Evolutionary conservation across 2,888 invertebrate species (phyloP), one percentile per base, ranked within the genome.

Genomic region (Eupithecia insigniata): DNA sequence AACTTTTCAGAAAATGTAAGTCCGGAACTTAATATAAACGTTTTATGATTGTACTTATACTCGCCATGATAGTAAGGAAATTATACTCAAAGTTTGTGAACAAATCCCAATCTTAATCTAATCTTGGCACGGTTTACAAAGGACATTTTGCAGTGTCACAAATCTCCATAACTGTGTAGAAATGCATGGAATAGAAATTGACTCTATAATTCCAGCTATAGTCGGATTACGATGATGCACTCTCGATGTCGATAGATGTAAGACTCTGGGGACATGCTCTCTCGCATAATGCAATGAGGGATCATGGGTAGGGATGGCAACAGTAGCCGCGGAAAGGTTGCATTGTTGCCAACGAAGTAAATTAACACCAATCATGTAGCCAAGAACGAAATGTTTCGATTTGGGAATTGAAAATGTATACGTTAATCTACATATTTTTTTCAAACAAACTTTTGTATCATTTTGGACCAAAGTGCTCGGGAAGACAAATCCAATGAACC

Each of bases 181-280:
- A 34, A 67, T 58, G 26, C 67, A 67, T 58, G 22, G 36, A 67
- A 36, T 55, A 65, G n/a, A 58, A 67, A 36, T 58, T n/a, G 64
- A 0, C 3, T 36, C 16, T 14, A 60, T 66, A 65, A 66, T 70
- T 60, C 60, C 34, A 43, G 30, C 64, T 36, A 8, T 16, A 43
- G 60, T 60, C 46, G 66, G 66, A 67, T 71, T 71, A 71, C 46
- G 46, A 51, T 67, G 46, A 51, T 67, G 46, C 66, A 67, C 66
- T 67, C 34, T 16, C 10, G 36, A 64, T 43, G 32, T 66, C 34
- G 22, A 66, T 62, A 32, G 62, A 62, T 32, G 39, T 43, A 61
- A 66, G 51, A 46, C 70, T 46, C 64, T 16, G 18, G 39, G 34
- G 46, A 36, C 61, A 61, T 26, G 66, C 55, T 32, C 39, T 61